phyloP scores from a whole-genome alignment of 2,113 vertebrate genomes.

The Cavia aperea region DNA sequence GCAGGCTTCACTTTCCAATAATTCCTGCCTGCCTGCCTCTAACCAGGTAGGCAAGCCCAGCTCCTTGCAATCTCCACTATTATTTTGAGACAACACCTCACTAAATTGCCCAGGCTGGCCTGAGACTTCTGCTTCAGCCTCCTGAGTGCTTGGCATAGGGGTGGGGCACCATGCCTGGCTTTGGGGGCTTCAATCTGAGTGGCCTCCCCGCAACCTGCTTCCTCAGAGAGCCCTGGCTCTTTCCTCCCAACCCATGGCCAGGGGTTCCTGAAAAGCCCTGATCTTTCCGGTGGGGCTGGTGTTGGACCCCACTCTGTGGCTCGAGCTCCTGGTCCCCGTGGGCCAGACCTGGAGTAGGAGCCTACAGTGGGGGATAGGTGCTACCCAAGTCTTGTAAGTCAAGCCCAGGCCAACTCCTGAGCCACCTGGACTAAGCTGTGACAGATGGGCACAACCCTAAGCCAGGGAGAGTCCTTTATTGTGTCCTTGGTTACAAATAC shows the following conservation, averaged over 20 bases:
- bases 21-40: fast-evolving
- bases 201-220: not conserved
- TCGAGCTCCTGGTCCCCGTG: fast-evolving
- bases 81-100: not conserved
- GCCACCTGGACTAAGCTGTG: fast-evolving
- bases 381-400: fast-evolving
- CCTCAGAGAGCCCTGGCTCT: not conserved
- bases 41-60: not conserved
- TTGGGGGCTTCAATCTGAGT: not conserved
- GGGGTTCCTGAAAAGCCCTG: fast-evolving
- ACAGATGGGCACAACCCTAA: fast-evolving
- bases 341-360: not conserved
- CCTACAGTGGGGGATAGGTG: not conserved
- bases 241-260: fast-evolving
- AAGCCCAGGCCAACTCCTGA: not conserved
- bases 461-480: not conserved
- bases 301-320: fast-evolving
- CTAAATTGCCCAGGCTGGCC: not conserved
- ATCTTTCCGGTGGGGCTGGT: not conserved
- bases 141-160: not conserved
- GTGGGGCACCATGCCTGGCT: not conserved
- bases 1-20: not conserved
- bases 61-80: not conserved
- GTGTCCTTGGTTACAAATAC: not conserved
- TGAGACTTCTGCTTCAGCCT: not conserved